A percentile compares a stretch with the other conserved stretches of the same genome.
These are phyloP conservation scores for Mola mola DNA, from an alignment of 2,113 vertebrate genomes.

Conservation along the genomic window DNA sequence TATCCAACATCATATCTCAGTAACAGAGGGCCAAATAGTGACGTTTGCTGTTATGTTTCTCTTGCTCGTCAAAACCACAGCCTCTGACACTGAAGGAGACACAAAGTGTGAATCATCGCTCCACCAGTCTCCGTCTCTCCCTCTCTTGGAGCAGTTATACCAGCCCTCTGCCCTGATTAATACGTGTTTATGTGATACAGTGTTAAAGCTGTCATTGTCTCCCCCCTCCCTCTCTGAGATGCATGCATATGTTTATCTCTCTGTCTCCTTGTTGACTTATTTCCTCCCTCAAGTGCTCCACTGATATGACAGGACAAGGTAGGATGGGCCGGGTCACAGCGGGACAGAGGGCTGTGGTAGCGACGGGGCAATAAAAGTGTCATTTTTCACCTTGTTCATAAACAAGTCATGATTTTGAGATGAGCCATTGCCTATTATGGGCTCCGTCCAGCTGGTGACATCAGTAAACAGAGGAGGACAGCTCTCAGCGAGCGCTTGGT, in stretches of 20 bases:
- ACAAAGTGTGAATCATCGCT: slow-evolving; percentile 28
- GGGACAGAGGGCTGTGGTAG: slow-evolving; percentile 40
- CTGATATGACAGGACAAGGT: slow-evolving; percentile 50
- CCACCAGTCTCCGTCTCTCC: slow-evolving; percentile 5
- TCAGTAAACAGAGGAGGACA: slow-evolving; percentile 62
- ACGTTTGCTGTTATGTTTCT: not conserved
- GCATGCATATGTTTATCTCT: slow-evolving; percentile 13
- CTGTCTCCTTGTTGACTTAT: slow-evolving; percentile 39
- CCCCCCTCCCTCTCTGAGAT: not conserved
- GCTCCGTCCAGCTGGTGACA: slow-evolving; percentile 59
- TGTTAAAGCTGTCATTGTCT: slow-evolving; percentile 63
- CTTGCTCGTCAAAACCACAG: not conserved
- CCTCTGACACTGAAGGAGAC: not conserved
- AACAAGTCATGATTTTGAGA: slow-evolving; percentile 74
- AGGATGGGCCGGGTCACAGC: slow-evolving; percentile 30
- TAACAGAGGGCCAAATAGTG: not conserved
- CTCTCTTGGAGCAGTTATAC: slow-evolving; percentile 29
- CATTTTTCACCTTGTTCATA: slow-evolving; percentile 74
- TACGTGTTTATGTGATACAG: slow-evolving; percentile 70
- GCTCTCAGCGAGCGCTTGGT: slow-evolving; percentile 9
- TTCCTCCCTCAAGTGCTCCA: slow-evolving; percentile 36
- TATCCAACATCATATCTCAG: not conserved
- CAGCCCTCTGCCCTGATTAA: slow-evolving; percentile 67
- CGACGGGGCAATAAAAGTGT: slow-evolving; percentile 74
- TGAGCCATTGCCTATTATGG: slow-evolving; percentile 82